These are phyloP conservation scores for Drosophila mayri DNA, from an alignment of 1,140 invertebrate genomes.

Conservation along the genomic window DNA sequence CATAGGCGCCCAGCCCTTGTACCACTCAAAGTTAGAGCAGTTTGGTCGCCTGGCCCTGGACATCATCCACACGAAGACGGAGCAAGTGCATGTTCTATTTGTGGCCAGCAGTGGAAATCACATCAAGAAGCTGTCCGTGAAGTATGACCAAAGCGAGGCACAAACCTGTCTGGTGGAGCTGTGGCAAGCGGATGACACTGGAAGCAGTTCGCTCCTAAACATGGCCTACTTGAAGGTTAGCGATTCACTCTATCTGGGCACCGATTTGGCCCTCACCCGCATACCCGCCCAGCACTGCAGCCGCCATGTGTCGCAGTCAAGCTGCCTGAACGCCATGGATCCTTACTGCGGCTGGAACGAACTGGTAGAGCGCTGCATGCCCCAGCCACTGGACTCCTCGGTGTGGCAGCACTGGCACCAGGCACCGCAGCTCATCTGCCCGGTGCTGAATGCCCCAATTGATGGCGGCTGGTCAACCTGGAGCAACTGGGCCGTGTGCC, in stretches of 20 bases:
- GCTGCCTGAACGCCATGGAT: slow-evolving; percentile 94
- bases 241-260: slow-evolving; percentile 93
- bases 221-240: slow-evolving; percentile 93
- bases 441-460: slow-evolving; percentile 88
- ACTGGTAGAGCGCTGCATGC: slow-evolving; percentile 89
- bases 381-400: slow-evolving; percentile 88
- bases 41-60: slow-evolving; percentile 93
- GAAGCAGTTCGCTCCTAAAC: slow-evolving; percentile 85
- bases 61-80: slow-evolving; percentile 89
- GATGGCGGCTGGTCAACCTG: slow-evolving; percentile 92
- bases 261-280: slow-evolving; percentile 89
- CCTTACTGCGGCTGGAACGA: slow-evolving; percentile 98
- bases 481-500: slow-evolving; percentile 89
- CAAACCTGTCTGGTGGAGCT: slow-evolving; percentile 94
- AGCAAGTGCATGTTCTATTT: slow-evolving; percentile 90
- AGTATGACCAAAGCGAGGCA: slow-evolving; percentile 88
- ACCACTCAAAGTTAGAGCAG: slow-evolving; percentile 89
- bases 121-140: slow-evolving; percentile 92
- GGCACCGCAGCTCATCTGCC: slow-evolving; percentile 88
- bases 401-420: slow-evolving; percentile 90
- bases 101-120: slow-evolving; percentile 91
- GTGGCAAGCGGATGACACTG: slow-evolving; percentile 89
- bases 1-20: slow-evolving; percentile 89
- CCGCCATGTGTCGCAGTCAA: slow-evolving; percentile 88
- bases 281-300: slow-evolving; percentile 92